Conservation (phyloP, 2,797 vertebrate species). For the Xiphorhynchus erythropygius region DNA sequence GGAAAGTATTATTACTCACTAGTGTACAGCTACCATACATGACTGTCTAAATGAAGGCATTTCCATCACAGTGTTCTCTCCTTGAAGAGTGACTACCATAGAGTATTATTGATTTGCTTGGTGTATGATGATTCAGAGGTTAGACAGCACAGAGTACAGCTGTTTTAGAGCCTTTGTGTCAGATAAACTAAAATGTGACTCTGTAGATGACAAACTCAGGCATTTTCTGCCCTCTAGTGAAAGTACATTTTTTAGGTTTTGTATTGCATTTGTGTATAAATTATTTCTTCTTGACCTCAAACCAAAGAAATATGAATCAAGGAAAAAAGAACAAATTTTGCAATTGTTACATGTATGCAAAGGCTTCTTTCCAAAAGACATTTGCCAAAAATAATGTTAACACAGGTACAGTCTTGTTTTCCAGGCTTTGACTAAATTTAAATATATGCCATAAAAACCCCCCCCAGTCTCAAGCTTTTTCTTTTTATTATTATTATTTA, state of each 20-base stretch:
- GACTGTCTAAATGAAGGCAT: constrained; percentile 1
- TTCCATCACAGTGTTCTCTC: constrained; percentile 38
- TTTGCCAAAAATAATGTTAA: background rate
- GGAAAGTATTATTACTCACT: constrained; percentile 13
- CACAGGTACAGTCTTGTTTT: background rate
- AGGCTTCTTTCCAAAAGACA: background rate
- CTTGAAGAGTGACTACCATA: constrained; percentile 10
- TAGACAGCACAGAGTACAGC: background rate
- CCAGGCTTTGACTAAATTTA: background rate
- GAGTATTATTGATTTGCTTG: constrained; percentile 21
- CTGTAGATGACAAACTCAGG: background rate
- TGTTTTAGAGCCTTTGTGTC: background rate
- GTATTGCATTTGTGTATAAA: background rate
- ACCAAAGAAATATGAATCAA: background rate
- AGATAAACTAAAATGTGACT: background rate
- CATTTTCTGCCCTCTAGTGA: constrained; percentile 29
- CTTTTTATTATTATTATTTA: rapidly evolving
- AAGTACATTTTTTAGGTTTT: background rate
- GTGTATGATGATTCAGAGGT: constrained; percentile 28
- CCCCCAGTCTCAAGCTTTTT: background rate
- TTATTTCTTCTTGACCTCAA: background rate
- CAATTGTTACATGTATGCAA: background rate
- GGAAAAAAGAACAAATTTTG: background rate
- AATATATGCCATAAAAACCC: background rate
- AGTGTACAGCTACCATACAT: background rate